Evolutionary conservation across 2,888 invertebrate species (phyloP).

Genomic region (Drosophila fulvimacula): DNA sequence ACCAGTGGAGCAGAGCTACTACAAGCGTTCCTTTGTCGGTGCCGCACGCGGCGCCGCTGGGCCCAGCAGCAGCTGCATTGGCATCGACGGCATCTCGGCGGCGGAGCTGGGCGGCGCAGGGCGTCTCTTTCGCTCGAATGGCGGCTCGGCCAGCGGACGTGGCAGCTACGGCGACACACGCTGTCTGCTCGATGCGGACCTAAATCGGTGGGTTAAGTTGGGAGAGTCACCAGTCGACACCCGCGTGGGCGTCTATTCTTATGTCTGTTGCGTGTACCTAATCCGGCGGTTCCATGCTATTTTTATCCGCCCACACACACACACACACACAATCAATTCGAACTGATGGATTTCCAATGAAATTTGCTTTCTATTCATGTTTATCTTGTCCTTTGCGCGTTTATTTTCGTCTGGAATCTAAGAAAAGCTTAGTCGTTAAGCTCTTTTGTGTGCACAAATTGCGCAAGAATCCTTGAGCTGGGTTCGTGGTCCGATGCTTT

Average conservation of each 20-base stretch:
- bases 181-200: slow-evolving; percentile 78
- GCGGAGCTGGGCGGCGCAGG: slow-evolving; percentile 64
- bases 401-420: slow-evolving; percentile 13
- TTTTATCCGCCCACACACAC: slow-evolving; percentile 24
- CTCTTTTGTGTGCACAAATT: slow-evolving; percentile 23
- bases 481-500: neutral
- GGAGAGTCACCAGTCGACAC: neutral
- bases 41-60: slow-evolving; percentile 48
- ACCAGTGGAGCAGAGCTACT: slow-evolving; percentile 84
- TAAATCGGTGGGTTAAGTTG: slow-evolving; percentile 73
- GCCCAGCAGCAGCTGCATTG: slow-evolving; percentile 39
- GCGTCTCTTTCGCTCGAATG: slow-evolving; percentile 59
- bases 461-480: slow-evolving; percentile 14
- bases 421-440: slow-evolving; percentile 15
- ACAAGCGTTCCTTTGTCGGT: slow-evolving; percentile 83
- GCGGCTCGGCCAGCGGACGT: slow-evolving; percentile 50
- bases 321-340: slow-evolving; percentile 6
- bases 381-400: slow-evolving; percentile 27
- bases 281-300: slow-evolving; percentile 36
- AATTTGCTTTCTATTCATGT: slow-evolving; percentile 30
- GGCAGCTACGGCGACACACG: slow-evolving; percentile 80
- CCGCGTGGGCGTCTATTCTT: slow-evolving; percentile 30
- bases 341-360: slow-evolving; percentile 17
- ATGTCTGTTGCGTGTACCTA: slow-evolving; percentile 36
- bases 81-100: slow-evolving; percentile 71